Base-by-base conservation (phyloP, 2,888 invertebrate species). In the Torymus auratus region DNA sequence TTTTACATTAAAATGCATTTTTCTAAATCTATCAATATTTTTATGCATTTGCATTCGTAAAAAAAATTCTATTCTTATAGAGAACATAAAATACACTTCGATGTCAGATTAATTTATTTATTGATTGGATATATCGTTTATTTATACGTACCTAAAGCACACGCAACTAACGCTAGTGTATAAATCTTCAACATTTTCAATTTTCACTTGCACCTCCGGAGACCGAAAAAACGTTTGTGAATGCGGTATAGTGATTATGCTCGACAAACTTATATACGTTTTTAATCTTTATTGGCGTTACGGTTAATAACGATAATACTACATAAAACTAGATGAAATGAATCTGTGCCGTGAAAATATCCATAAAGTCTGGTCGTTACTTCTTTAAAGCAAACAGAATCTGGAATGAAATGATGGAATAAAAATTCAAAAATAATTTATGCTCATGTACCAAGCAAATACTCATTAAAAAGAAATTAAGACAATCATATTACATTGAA, bases 271-370 rank as follows among this genome's bases (percentile, higher is more conserved):
- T 73, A 64, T 73, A 73, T 73, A 73, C 62, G 53, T 73, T 73
- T 72, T 73, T 73, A 55, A 73, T 64, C 72, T 73, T 73, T 73
- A 73, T 64, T 52, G 61, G 13, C 55, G 62, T 64, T 53, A 55
- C 53, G 62, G 55, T 73, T 53, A 73, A 64, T 73, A 55, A 15
- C 28, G 62, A 73, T 73, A 64, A 55, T 28, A 17, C 28, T 28
- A 41, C 28, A 73, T 73, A 73, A 73, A 73, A 73, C 55, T 28
- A 64, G 53, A 62, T 55, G 72, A 73, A 73, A 73, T 73, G 55
- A 73, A 64, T 73, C 64, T 62, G 62, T 61, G 41, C 72, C 55
- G 53, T 55, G 23, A 23, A 73, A 73, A 73, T 64, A 64, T 73
- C 72, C 64, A 73, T 73, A 73, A 64, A 73, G 55, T 53, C 55